These are phyloP conservation scores for Tangachromis dhanisi DNA, from an alignment of 2,113 vertebrate species.

Conservation along the genomic window DNA sequence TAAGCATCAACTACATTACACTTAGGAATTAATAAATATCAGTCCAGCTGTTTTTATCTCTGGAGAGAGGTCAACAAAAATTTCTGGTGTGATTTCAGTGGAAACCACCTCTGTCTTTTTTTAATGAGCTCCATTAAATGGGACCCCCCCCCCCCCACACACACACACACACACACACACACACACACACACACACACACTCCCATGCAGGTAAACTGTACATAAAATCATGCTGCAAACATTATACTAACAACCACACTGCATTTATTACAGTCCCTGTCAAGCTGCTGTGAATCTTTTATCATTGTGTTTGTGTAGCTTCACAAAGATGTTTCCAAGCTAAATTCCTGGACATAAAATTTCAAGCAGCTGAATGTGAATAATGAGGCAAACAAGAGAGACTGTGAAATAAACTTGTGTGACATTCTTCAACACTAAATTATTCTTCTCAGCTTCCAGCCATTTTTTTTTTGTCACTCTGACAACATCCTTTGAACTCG, in stretches of 20 bases:
- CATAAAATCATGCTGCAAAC: neutral
- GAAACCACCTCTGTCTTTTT: neutral
- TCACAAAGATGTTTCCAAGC: neutral
- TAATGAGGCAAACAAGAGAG: neutral
- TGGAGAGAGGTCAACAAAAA: neutral
- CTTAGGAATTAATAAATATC: neutral
- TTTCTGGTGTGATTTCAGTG: neutral
- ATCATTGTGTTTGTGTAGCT: neutral
- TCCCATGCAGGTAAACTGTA: neutral
- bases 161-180: too few relatives aligned
- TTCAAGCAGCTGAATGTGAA: neutral
- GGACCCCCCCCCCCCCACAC: neutral
- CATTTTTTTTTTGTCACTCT: neutral
- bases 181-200: neutral
- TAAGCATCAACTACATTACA: neutral
- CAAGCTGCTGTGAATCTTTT: neutral
- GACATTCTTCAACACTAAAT: neutral
- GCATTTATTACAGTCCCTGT: neutral
- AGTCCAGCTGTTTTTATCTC: neutral
- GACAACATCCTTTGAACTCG: constrained; percentile 37
- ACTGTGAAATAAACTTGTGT: neutral
- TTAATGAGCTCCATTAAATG: too few relatives aligned
- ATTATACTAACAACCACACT: neutral
- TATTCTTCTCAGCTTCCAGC: neutral
- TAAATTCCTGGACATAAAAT: neutral